Percentiles rank a stretch among this genome's conserved stretches.
These are phyloP conservation scores for Anthrax anthrax DNA, from an alignment of 2,888 invertebrate species.

Conservation along the genomic window DNA sequence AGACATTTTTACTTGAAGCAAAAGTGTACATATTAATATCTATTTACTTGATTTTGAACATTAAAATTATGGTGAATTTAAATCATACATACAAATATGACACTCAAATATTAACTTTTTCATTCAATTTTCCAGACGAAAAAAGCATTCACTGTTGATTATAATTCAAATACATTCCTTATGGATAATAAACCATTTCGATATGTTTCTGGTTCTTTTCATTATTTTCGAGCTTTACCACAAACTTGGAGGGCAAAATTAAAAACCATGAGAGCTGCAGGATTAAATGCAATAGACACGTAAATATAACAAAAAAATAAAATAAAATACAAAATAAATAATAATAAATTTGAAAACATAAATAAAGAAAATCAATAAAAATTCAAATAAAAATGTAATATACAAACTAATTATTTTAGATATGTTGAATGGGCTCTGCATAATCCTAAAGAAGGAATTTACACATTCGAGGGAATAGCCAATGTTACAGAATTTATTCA, in stretches of 20 bases:
- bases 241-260: conserved; percentile 67
- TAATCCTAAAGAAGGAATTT: conserved; percentile 55
- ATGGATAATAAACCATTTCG: conserved; percentile 56
- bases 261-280: conserved; percentile 60
- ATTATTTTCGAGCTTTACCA: conserved; percentile 74
- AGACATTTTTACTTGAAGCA: too few species aligned
- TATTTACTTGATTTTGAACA: too few species aligned
- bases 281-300: conserved; percentile 78
- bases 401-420: too few species aligned
- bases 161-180: conserved; percentile 46
- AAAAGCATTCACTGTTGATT: conserved; percentile 41
- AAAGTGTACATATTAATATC: too few species aligned
- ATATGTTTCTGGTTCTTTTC: conserved; percentile 64
- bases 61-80: too few species aligned
- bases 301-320: conserved; percentile 34
- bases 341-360: too few species aligned
- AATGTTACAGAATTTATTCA: conserved; percentile 55
- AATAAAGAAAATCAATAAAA: too few species aligned
- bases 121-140: too few species aligned
- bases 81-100: too few species aligned
- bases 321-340: too few species aligned
- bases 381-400: too few species aligned
- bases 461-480: conserved; percentile 48
- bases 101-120: too few species aligned
- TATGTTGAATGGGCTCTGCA: conserved; percentile 85